These are phyloP conservation scores for Acanthosepion pharaonis DNA, from an alignment of 2,888 invertebrate genomes.

Conservation along the genomic window DNA sequence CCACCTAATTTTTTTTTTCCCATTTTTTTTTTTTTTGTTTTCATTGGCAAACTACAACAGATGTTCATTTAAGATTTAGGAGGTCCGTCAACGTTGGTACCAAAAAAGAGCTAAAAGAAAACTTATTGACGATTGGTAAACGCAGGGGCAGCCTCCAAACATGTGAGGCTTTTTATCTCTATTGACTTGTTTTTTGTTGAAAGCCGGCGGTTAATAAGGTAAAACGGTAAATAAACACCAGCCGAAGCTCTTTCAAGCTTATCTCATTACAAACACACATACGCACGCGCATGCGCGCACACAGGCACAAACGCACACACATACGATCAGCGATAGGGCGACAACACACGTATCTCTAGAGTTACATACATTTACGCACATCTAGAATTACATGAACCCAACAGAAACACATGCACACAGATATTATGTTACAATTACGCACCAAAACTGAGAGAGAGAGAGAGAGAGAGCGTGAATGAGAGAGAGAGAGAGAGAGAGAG, in stretches of 20 bases:
- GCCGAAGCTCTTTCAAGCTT: neutral
- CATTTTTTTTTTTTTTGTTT: neutral
- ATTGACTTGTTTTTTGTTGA: neutral
- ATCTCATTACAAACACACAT: neutral
- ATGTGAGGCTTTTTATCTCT: neutral
- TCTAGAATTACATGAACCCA: no score
- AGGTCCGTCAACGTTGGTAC: constrained; percentile 12
- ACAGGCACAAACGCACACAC: neutral
- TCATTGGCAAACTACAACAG: neutral
- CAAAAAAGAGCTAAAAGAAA: neutral
- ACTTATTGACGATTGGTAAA: neutral
- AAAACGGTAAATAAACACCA: constrained; percentile 20
- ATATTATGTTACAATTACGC: no score
- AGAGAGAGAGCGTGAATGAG: no score
- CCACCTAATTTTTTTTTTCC: neutral
- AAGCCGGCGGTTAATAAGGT: neutral
- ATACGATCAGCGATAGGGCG: neutral
- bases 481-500: no score
- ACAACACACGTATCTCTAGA: neutral
- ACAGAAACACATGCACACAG: no score
- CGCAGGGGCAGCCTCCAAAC: neutral
- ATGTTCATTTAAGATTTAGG: neutral
- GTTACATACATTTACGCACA: no score
- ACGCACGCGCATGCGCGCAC: neutral
- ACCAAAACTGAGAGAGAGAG: no score